These are phyloP conservation scores for Pandemis corylana DNA, from an alignment of 2,888 invertebrate genomes.

Conservation along the genomic window DNA sequence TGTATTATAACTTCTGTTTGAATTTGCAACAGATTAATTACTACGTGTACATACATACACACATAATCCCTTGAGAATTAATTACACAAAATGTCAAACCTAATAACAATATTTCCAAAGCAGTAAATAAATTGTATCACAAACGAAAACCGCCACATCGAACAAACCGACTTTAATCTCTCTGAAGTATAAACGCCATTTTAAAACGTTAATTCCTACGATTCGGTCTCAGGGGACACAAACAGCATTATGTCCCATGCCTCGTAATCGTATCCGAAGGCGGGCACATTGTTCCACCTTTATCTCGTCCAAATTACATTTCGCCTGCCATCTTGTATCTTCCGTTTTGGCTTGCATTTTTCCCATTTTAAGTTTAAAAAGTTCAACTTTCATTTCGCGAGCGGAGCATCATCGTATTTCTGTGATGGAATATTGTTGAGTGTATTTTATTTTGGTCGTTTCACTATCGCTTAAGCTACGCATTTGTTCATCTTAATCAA, in stretches of 20 bases:
- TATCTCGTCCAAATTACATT: slow-evolving; percentile 70
- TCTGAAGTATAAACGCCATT: background rate
- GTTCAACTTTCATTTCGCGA: slow-evolving; percentile 9
- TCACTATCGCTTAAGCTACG: background rate
- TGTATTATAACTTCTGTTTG: too few species aligned
- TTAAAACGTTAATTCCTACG: slow-evolving; percentile 48
- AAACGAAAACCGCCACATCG: background rate
- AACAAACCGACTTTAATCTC: slow-evolving; percentile 1
- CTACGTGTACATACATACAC: too few species aligned
- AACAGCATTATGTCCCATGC: slow-evolving; percentile 59
- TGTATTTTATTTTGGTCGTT: background rate
- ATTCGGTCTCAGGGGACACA: slow-evolving; percentile 47
- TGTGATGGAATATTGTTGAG: background rate
- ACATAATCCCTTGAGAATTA: too few species aligned
- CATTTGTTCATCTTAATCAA: too few species aligned
- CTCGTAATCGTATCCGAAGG: slow-evolving; percentile 63
- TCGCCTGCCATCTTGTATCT: slow-evolving; percentile 44
- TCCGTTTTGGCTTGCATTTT: slow-evolving; percentile 14
- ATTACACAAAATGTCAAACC: background rate
- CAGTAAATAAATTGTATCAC: background rate
- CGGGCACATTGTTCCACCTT: slow-evolving; percentile 67
- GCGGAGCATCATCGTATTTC: background rate
- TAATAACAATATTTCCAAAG: background rate
- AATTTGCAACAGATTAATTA: too few species aligned
- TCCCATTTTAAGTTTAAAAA: slow-evolving; percentile 23